Evolutionary conservation across 2,113 vertebrate species (phyloP), one percentile per base, ranked within the genome.

Genomic region (Aspidoscelis tigris): DNA sequence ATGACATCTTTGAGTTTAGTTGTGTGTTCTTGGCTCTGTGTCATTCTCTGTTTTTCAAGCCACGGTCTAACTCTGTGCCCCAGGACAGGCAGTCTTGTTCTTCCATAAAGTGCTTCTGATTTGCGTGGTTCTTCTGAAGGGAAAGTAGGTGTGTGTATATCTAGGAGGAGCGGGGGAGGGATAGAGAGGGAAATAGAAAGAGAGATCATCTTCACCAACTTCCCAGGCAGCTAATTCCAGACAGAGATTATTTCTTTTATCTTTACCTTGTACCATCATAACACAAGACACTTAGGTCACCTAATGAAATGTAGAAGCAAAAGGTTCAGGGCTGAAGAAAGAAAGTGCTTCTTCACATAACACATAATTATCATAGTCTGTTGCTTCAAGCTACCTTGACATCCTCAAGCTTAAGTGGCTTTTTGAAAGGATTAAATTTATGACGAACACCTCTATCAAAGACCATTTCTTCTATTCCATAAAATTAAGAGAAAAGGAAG

Each of bases 401-500:
- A 47, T 10, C 44, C 11, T 11, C 73, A 55, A 7, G 66, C 12
- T 58, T 9, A 70, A 78, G 43, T 26, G 21, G 47, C 22, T 70
- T 41, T 77, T 61, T 78, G 14, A 41, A 55, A 81, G 47, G 79
- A 81, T 53, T 71, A 58, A 26, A 78, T n/a, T 43, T 22, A 44
- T 70, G 33, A 20, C 8, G 33, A 12, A 53, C 7, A 41, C 20
- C 55, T 53, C 21, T 68, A 44, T 53, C n/a, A 39, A 39, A 39
- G 61, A 22, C 43, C 39, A 21, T 83, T 83, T 77, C n/a, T 22
- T 58, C 11, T 10, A 22, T 68, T 20, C 22, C n/a, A 50, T 14
- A 47, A 65, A 74, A 61, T 58, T 26, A 22, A 50, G 65, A 33
- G 24, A 22, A 39, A 55, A 58, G 21, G 33, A 55, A 58, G 53